Evolutionary conservation across 2,888 invertebrate species (phyloP).

Genomic region (Brachynemurus nebulosus): DNA sequence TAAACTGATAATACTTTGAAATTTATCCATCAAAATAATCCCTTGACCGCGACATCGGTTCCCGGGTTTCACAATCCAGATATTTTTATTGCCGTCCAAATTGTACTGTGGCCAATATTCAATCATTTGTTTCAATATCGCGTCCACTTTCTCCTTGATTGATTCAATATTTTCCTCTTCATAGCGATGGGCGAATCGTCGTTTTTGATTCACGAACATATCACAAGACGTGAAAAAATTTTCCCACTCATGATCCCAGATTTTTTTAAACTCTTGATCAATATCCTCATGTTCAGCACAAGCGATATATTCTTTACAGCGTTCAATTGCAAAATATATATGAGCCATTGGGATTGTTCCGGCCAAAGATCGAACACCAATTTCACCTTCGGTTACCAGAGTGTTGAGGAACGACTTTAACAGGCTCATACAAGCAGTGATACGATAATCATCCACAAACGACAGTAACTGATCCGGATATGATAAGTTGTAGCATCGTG

Average conservation of each 20-base stretch:
- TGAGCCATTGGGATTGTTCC: constrained; percentile 62
- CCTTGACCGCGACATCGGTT: constrained; percentile 87
- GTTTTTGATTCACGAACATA: constrained; percentile 49
- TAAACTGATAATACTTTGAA: constrained; percentile 68
- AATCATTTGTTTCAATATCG: constrained; percentile 49
- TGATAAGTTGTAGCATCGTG: constrained; percentile 58
- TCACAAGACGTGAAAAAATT: constrained; percentile 60
- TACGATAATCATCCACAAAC: constrained; percentile 77
- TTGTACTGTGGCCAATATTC: constrained; percentile 70
- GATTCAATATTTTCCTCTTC: constrained; percentile 27
- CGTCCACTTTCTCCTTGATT: constrained; percentile 39
- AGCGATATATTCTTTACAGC: constrained; percentile 64
- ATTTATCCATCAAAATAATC: constrained; percentile 70
- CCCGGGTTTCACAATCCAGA: constrained; percentile 93
- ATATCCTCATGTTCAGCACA: constrained; percentile 62
- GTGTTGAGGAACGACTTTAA: constrained; percentile 61
- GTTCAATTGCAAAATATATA: constrained; percentile 67
- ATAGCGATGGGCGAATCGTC: neutral
- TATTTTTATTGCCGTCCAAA: constrained; percentile 73
- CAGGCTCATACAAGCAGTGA: constrained; percentile 75
- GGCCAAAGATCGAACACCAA: constrained; percentile 37
- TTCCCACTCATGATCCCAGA: constrained; percentile 86
- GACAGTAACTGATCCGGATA: constrained; percentile 69
- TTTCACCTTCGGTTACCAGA: constrained; percentile 39
- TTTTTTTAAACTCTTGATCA: constrained; percentile 41